Conservation (phyloP, 2,797 vertebrate species). For the Falco novaeseelandiae region DNA sequence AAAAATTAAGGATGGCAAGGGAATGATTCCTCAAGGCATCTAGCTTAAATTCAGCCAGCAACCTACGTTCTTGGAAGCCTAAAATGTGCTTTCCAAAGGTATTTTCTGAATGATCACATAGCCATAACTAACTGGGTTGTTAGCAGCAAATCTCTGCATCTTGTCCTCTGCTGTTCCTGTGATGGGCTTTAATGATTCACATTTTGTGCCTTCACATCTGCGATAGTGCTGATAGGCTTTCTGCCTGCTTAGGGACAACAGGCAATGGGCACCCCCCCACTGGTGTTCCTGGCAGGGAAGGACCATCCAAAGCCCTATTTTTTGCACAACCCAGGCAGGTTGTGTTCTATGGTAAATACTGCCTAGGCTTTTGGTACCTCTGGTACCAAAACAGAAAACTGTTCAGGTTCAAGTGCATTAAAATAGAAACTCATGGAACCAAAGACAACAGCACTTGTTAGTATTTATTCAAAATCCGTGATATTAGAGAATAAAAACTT, state of each 20-base stretch:
- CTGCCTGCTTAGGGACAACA: neutral
- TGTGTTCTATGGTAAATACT: neutral
- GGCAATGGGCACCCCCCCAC: neutral
- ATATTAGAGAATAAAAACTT: neutral
- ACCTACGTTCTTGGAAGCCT: neutral
- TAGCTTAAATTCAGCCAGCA: neutral
- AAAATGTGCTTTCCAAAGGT: neutral
- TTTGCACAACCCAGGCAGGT: neutral
- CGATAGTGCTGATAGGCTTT: neutral
- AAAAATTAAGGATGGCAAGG: neutral
- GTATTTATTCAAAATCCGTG: neutral
- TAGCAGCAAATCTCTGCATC: neutral
- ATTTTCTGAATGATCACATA: neutral
- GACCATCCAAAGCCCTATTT: neutral
- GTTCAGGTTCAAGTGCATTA: neutral
- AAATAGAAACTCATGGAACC: neutral
- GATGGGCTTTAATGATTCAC: neutral
- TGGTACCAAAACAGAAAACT: neutral
- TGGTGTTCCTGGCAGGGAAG: neutral
- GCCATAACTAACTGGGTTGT: neutral
- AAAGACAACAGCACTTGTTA: neutral
- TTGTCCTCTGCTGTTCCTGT: neutral
- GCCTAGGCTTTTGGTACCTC: neutral
- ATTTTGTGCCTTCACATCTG: neutral
- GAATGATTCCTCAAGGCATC: neutral